These are phyloP conservation scores for Drosophila kohkoa DNA, from an alignment of 1,140 invertebrate species.

Conservation along the genomic window DNA sequence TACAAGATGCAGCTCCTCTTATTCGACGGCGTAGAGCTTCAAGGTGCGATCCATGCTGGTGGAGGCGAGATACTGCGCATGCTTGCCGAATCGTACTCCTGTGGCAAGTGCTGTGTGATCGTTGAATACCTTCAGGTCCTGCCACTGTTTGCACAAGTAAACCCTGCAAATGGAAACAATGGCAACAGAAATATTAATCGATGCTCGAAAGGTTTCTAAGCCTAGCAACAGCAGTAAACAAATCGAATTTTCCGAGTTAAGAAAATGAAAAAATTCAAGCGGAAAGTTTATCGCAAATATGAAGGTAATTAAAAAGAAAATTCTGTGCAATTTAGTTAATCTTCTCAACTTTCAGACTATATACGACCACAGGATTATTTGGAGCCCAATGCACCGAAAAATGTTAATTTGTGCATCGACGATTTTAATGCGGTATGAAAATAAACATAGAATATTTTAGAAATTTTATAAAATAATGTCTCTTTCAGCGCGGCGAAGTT, in stretches of 20 bases:
- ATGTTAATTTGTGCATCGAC: slow-evolving; percentile 69
- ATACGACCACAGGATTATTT: slow-evolving; percentile 62
- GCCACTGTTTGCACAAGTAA: slow-evolving; percentile 99
- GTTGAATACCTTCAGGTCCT: slow-evolving; percentile 96
- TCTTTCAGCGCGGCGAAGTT: slow-evolving; percentile 66
- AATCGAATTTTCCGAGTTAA: slow-evolving; percentile 4
- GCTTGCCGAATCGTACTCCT: slow-evolving; percentile 97
- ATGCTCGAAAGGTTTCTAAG: slow-evolving; percentile 8
- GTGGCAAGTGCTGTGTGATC: slow-evolving; percentile 98
- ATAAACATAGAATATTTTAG: not conserved
- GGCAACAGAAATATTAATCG: slow-evolving; percentile 20
- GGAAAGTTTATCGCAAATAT: slow-evolving; percentile 73
- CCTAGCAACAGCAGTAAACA: slow-evolving; percentile 53
- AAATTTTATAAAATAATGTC: not conserved
- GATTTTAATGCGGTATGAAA: slow-evolving; percentile 77
- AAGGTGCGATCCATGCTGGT: slow-evolving; percentile 99
- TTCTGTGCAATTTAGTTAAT: not conserved
- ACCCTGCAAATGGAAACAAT: slow-evolving; percentile 88
- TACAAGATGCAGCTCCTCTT: slow-evolving; percentile 45
- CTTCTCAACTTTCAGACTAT: slow-evolving; percentile 53
- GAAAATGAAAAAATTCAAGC: slow-evolving; percentile 63
- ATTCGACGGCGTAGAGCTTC: slow-evolving; percentile 95
- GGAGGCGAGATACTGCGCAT: slow-evolving; percentile 97
- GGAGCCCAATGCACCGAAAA: slow-evolving; percentile 65
- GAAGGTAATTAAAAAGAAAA: slow-evolving; percentile 51